Evolutionary conservation across 2,888 invertebrate genomes (phyloP).

Genomic region (Aphidius colemani): DNA sequence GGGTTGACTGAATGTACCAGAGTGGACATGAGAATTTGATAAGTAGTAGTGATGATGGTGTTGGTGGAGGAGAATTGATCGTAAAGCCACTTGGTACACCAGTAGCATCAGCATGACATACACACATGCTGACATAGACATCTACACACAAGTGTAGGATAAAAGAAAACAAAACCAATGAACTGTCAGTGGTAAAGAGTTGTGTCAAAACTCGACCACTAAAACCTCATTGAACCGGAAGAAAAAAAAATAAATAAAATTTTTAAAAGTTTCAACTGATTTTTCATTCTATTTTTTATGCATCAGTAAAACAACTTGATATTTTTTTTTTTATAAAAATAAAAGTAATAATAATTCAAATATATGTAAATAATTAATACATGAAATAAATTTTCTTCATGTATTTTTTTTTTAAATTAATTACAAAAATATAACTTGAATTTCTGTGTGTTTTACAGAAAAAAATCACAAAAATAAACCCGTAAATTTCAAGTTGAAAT

Average conservation of each 20-base stretch:
- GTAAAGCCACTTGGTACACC: conserved; percentile 25
- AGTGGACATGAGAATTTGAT: conserved; percentile 16
- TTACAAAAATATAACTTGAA: too few species aligned
- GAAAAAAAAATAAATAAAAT: conserved; percentile 14
- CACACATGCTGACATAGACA: too few species aligned
- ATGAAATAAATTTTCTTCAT: too few species aligned
- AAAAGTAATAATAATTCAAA: too few species aligned
- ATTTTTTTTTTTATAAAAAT: too few species aligned
- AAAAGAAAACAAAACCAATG: conserved; percentile 23
- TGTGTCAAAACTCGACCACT: conserved; percentile 30
- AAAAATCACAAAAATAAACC: background rate
- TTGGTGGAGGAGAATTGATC: background rate
- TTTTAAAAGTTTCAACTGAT: background rate
- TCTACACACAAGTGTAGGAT: conserved; percentile 18
- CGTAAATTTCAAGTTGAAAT: background rate
- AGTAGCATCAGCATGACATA: conserved; percentile 13
- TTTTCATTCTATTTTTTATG: too few species aligned
- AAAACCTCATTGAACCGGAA: conserved; percentile 32
- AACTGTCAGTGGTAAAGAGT: conserved; percentile 27
- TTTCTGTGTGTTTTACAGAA: too few species aligned
- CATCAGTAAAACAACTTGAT: conserved; percentile 10
- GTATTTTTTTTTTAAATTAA: too few species aligned
- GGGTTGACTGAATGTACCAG: conserved; percentile 11
- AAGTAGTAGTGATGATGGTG: background rate
- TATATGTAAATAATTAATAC: too few species aligned